These are phyloP conservation scores for Stegodyphus mimosarum DNA, from an alignment of 1,140 invertebrate species.

Conservation along the genomic window DNA sequence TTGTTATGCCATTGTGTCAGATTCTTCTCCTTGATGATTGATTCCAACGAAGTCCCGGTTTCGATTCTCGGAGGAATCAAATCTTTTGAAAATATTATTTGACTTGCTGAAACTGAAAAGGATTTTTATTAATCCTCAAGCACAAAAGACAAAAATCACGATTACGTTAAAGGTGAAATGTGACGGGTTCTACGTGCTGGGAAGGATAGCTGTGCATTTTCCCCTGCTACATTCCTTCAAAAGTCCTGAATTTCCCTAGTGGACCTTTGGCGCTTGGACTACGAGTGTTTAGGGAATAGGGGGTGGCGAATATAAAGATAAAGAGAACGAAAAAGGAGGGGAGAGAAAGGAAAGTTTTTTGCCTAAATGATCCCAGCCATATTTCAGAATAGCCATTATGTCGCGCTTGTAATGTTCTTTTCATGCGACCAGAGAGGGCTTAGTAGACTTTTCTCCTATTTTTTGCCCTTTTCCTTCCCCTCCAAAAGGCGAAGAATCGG, in stretches of 20 bases:
- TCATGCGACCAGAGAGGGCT: conserved; percentile 42
- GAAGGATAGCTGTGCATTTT: no score
- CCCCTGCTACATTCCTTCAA: no score
- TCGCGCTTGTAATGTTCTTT: conserved; percentile 55
- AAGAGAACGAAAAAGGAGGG: background rate
- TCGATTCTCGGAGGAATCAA: no score
- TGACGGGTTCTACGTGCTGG: no score
- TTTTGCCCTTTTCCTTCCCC: background rate
- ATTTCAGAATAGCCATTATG: conserved; percentile 60
- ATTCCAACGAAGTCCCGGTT: no score
- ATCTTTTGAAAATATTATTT: no score
- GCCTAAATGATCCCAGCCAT: conserved; percentile 53
- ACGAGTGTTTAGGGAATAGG: conserved; percentile 21
- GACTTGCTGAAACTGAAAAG: no score
- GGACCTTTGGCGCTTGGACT: conserved; percentile 42
- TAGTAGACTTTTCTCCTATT: conserved; percentile 5
- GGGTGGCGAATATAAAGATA: background rate
- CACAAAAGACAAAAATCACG: no score
- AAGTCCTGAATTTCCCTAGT: conserved; percentile 44
- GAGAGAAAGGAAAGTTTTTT: conserved; percentile 5
- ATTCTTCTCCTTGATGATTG: no score
- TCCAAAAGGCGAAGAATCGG: conserved; percentile 31
- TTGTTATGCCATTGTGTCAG: no score
- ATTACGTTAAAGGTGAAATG: no score
- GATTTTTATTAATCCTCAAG: no score